Base-by-base conservation (phyloP, 2,888 invertebrate genomes). In the Drosophila planitibia region DNA sequence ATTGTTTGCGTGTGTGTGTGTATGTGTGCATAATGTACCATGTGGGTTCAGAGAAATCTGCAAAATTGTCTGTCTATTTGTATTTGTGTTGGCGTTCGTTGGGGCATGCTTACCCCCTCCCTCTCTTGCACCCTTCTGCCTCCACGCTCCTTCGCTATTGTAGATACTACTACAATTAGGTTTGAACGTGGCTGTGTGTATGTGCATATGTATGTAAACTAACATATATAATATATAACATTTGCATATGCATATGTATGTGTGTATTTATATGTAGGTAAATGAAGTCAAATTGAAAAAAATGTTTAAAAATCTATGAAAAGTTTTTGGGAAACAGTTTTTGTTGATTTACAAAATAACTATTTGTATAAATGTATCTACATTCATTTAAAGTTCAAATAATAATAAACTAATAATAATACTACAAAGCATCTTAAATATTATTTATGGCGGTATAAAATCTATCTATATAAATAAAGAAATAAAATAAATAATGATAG, bases 31-130 rank as follows among this genome's bases (percentile, higher is more conserved):
- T 47, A 28, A 51, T 37, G 25, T 37, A 28, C n/a, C 28, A 51
- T 51, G 51, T 19, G 28, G 57, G 39, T 22, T 53, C 30, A 41
- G 57, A 57, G 57, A 41, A 57, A 57, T 57, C 57, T 57, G 39
- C 25, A 57, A 41, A 57, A 57, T 57, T 57, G 39, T n/a, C 19
- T 41, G n/a, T 57, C 39, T 57, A 30, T 39, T 57, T 57, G 57
- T 39, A 28, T 52, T 30, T 52, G 52, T 52, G 30, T n/a, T 52
- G n/a, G 28, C 39, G 39, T 57, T 39, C n/a, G 39, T 30, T 30
- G n/a, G n/a, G n/a, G 30, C 28, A n/a, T 52, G n/a, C 32, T 28
- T 30, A 30, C 30, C 14, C 6, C 10, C 16, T 10, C 22, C 37
- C 12, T 16, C 22, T 22, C 7, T 16, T 37, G 16, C 37, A 37